phyloP scores from a whole-genome alignment of 2,113 vertebrate species.

The Baryphthengus martii region DNA sequence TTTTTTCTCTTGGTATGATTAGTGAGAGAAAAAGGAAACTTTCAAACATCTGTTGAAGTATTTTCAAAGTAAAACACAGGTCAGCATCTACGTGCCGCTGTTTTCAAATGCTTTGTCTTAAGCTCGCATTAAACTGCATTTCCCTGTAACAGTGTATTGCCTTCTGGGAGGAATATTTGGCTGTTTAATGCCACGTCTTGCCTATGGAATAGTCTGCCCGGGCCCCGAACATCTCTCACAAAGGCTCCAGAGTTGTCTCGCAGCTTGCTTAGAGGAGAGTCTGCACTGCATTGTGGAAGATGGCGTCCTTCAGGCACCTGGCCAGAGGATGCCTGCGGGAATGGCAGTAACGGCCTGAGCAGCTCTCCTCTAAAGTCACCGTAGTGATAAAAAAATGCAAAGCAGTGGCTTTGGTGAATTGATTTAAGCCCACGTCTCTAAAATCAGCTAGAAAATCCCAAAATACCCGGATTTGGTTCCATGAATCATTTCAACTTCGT shows the following conservation, averaged over 20 bases:
- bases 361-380: not conserved
- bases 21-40: not conserved
- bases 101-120: not conserved
- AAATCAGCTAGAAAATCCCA: not conserved
- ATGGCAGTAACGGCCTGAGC: accelerated
- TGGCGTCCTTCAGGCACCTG: too few species aligned
- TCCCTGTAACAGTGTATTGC: accelerated
- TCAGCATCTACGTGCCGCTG: not conserved
- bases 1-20: not conserved
- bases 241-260: not conserved
- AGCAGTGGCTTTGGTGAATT: not conserved
- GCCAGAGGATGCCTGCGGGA: accelerated
- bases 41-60: not conserved
- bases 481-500: not conserved
- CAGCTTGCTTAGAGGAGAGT: not conserved
- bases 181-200: not conserved
- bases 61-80: not conserved
- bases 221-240: not conserved
- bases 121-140: not conserved
- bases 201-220: not conserved
- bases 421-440: accelerated
- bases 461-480: accelerated
- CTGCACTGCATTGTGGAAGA: accelerated
- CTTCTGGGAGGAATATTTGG: not conserved
- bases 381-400: not conserved